Base-by-base conservation (phyloP, 2,888 invertebrate genomes). In the Chrysolina americana region DNA sequence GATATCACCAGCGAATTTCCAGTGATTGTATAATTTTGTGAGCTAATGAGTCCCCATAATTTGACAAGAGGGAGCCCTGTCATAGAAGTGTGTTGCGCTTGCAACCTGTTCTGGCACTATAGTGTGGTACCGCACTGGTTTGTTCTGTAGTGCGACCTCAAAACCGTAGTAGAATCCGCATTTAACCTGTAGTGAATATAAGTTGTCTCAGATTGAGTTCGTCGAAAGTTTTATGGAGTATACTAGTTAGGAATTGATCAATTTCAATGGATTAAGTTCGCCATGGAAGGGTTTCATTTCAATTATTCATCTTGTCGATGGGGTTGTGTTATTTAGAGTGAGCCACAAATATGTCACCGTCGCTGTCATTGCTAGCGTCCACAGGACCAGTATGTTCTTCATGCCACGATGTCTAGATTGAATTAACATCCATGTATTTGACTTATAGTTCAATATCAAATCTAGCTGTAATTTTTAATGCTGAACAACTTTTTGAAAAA, bases 121-220 rank as follows among this genome's bases (percentile, higher is more conserved):
- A 82, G 81, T 81, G 82, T 84, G 82, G 82, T 80, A 79, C 80
- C 80, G 83, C 83, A 85, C 85, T 83, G 81, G 75, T 80, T 82
- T 82, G 77, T 77, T 77, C 73, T 78, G 79, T 82, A 81, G 82
- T 80, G 79, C 79, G 78, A 80, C 73, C 79, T 50, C 63, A 70
- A 65, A 71, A 65, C 71, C 75, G 69, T 53, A 71, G 74, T 79
- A 79, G 76, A 66, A 76, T 72, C 78, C 74, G 75, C 76, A 76
- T 79, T 79, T 50, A 71, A 72, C 76, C 79, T 76, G 78, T 77
- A 79, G 76, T 66, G 66, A 21, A 41, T 50, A 69, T 23, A 44
- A 48, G 66, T 66, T 71, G 59, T 66, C 65, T 68, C 56, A 62
- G 50, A 71, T 41, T 19, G 59, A 59, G 17, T 59, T 59, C 36